These are phyloP conservation scores for Stegostoma tigrinum DNA, from an alignment of 2,113 vertebrate species.

Conservation along the genomic window DNA sequence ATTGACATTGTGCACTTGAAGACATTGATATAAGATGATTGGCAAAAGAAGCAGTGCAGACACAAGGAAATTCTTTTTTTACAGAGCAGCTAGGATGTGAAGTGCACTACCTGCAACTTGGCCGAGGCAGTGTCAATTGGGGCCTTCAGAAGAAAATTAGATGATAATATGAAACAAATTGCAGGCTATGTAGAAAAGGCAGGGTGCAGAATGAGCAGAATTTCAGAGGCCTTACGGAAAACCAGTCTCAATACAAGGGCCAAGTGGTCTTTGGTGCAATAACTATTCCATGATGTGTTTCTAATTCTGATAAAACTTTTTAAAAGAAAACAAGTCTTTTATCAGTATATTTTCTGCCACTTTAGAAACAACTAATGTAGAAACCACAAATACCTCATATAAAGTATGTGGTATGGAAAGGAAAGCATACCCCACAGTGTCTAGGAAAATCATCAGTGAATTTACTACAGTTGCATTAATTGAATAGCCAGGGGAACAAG, in stretches of 20 bases:
- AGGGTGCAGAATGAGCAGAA: background rate
- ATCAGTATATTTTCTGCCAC: background rate
- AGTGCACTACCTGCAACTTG: too few relatives aligned
- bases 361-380: background rate
- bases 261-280: too few relatives aligned
- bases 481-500: background rate
- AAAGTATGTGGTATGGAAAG: background rate
- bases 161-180: background rate
- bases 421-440: background rate
- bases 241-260: background rate
- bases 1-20: too few relatives aligned
- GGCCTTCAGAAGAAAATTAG: too few relatives aligned
- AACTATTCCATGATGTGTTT: background rate
- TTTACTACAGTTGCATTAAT: background rate
- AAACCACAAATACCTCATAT: background rate
- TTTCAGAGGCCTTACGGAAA: background rate
- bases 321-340: background rate
- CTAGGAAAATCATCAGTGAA: background rate
- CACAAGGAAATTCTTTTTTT: too few relatives aligned
- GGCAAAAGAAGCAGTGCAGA: too few relatives aligned
- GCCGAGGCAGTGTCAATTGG: too few relatives aligned
- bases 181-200: background rate
- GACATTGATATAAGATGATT: too few relatives aligned
- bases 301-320: background rate
- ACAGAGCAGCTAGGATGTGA: too few relatives aligned